These are phyloP conservation scores for Drosophila orosa DNA, from an alignment of 1,140 invertebrate genomes.

Conservation along the genomic window DNA sequence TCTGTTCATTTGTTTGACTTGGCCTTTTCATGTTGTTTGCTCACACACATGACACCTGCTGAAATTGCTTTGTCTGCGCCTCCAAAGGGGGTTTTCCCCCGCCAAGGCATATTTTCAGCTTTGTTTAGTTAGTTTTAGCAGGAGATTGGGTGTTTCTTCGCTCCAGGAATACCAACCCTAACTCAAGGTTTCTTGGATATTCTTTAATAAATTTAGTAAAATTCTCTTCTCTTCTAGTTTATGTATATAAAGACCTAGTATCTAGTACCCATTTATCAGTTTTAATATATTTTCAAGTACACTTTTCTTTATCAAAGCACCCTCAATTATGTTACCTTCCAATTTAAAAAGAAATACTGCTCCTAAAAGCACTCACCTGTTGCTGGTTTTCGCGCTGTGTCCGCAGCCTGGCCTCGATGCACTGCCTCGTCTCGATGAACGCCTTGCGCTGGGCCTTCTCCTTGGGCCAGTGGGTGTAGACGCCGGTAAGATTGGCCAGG, in stretches of 20 bases:
- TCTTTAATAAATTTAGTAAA: not conserved
- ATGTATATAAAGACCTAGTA: not conserved
- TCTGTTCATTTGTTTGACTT: constrained; percentile 26
- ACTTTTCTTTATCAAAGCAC: not conserved
- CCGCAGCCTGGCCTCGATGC: constrained; percentile 95
- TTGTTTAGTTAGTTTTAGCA: not conserved
- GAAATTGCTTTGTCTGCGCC: constrained; percentile 24
- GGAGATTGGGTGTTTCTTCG: not conserved
- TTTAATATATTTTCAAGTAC: not conserved
- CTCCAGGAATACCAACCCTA: not conserved
- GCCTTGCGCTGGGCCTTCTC: constrained; percentile 96
- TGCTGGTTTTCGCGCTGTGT: constrained; percentile 98
- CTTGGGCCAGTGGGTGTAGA: constrained; percentile 96
- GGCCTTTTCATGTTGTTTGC: constrained; percentile 29
- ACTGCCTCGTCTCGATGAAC: constrained; percentile 97
- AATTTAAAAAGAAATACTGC: not conserved
- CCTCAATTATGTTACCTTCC: not conserved
- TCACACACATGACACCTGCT: constrained; percentile 20
- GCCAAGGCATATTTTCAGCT: no score
- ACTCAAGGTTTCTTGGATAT: not conserved
- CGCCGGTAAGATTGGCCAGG: constrained; percentile 93
- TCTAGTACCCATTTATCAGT: not conserved
- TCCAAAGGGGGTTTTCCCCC: not conserved
- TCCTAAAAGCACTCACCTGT: constrained; percentile 88
- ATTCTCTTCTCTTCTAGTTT: no score